phyloP scores from a whole-genome alignment of 2,113 vertebrate genomes.

The Suricata suricatta region DNA sequence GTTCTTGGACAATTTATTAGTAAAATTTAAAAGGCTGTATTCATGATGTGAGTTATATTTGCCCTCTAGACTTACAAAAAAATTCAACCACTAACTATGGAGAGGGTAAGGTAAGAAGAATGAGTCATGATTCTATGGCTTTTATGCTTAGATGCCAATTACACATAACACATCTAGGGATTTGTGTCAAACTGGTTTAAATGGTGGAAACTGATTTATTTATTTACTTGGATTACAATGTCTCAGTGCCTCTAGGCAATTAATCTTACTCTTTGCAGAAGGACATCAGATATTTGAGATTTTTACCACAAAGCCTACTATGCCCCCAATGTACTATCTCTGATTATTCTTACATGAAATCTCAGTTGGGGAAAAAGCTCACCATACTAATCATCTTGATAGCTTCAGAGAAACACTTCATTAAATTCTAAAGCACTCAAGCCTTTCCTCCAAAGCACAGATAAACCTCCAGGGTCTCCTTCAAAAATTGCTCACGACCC shows the following conservation, averaged over 20 bases:
- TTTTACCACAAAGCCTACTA: constrained; percentile 17
- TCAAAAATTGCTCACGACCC: background rate
- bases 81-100: background rate
- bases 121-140: background rate
- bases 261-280: constrained; percentile 30
- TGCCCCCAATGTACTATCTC: background rate
- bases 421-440: background rate
- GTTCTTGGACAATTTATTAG: background rate
- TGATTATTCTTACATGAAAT: constrained; percentile 44
- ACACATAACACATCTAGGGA: background rate
- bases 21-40: background rate
- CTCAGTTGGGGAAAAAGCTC: constrained; percentile 16
- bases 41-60: background rate
- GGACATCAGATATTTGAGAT: constrained; percentile 34
- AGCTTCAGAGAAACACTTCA: background rate
- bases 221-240: constrained; percentile 14
- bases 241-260: constrained; percentile 24
- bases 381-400: background rate
- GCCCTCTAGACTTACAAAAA: background rate
- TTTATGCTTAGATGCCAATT: constrained; percentile 31
- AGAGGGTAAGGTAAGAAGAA: background rate
- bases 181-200: constrained; percentile 1
- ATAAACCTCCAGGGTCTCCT: background rate
- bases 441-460: background rate
- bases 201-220: constrained; percentile 2